A percentile compares a stretch with the other conserved stretches of the same genome.
phyloP scores from a whole-genome alignment of 2,797 vertebrate species.

The Mormyrops attenuatus region DNA sequence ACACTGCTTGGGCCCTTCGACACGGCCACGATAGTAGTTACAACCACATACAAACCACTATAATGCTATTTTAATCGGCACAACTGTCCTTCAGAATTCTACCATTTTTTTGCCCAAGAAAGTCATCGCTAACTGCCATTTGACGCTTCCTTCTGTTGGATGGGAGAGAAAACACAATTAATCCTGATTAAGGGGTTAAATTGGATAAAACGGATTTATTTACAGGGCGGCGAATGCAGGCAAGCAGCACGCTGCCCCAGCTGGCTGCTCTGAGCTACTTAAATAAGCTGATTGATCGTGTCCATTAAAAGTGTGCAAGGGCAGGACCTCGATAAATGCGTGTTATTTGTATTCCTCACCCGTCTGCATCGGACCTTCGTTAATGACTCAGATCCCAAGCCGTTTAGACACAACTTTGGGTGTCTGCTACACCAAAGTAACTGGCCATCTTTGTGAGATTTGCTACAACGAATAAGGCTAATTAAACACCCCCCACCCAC shows the following conservation, averaged over 20 bases:
- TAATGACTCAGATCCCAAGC: background rate
- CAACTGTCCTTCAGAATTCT: background rate
- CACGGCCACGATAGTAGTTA: background rate
- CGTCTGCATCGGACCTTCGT: background rate
- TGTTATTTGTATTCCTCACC: background rate
- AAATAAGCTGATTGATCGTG: conserved; percentile 56
- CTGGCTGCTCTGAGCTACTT: conserved; percentile 31
- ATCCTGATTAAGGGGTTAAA: conserved; percentile 54
- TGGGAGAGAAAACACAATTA: conserved; percentile 57
- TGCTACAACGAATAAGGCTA: background rate
- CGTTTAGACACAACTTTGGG: background rate
- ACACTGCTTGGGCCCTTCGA: background rate
- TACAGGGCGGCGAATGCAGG: conserved; percentile 27
- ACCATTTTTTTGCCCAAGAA: background rate
- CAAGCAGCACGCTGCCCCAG: conserved; percentile 31
- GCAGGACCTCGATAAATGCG: background rate
- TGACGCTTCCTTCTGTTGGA: conserved; percentile 41
- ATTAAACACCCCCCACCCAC: background rate
- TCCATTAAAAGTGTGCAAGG: conserved; percentile 39
- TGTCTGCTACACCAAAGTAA: background rate
- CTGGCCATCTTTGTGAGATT: background rate
- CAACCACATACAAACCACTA: background rate
- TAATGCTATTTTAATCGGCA: background rate
- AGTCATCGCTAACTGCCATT: conserved; percentile 42
- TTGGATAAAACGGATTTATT: conserved; percentile 39